A percentile compares a stretch with the other conserved stretches of the same genome.
phyloP scores from a whole-genome alignment of 1,140 invertebrate genomes.

The Leptopilina clavipes region DNA sequence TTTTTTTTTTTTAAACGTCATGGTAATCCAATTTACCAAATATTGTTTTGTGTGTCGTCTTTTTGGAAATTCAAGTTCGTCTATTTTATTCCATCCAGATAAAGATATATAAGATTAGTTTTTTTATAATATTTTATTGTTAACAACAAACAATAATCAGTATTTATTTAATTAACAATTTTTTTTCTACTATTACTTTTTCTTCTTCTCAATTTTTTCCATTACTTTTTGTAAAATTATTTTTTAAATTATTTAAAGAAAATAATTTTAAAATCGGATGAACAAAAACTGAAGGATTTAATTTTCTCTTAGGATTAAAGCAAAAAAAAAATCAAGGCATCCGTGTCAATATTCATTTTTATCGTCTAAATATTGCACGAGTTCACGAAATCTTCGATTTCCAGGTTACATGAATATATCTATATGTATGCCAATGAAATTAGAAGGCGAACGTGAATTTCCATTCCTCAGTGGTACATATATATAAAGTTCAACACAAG shows the following conservation, averaged over 20 bases:
- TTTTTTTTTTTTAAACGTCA: slow-evolving; percentile 9
- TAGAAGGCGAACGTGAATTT: slow-evolving; percentile 25
- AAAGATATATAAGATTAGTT: no score
- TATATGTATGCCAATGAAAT: background rate
- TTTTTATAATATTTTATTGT: no score
- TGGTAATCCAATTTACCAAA: slow-evolving; percentile 43
- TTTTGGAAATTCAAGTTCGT: background rate
- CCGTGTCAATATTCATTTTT: slow-evolving; percentile 1
- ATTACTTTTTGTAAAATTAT: no score
- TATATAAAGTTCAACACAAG: slow-evolving; percentile 8
- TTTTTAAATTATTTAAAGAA: no score
- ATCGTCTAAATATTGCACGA: background rate
- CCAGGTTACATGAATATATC: background rate
- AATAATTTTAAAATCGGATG: no score
- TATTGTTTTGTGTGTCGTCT: slow-evolving; percentile 19
- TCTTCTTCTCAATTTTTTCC: no score
- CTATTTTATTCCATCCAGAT: background rate
- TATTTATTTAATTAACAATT: no score
- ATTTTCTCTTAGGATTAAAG: no score
- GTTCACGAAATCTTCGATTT: slow-evolving; percentile 19
- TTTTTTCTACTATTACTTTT: no score
- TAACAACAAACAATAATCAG: no score
- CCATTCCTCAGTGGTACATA: background rate
- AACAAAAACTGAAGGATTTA: no score
- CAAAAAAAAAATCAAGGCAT: background rate